Percentiles rank a stretch among this genome's conserved stretches.
Conservation (phyloP, 53 echinoderm and acorn worm species). For the Hippasteria phrygiana region DNA sequence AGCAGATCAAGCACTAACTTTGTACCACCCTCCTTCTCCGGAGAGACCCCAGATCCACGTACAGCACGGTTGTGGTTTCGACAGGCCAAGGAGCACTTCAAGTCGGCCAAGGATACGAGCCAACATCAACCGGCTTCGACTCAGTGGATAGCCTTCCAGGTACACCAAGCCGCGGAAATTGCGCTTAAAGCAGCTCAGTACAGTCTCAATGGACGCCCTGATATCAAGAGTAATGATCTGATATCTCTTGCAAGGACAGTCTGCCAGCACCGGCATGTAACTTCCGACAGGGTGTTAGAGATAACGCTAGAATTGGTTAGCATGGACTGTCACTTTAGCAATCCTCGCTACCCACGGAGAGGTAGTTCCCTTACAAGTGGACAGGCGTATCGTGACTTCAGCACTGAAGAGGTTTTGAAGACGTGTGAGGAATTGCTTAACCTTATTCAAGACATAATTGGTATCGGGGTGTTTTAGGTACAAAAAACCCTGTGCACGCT, state of each 20-base stretch:
- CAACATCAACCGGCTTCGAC: background rate
- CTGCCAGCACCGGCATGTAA: constrained; percentile 4
- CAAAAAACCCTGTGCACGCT: too few relatives aligned
- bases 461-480: background rate
- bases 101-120: constrained; percentile 26
- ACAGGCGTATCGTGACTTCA: constrained; percentile 31
- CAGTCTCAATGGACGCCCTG: constrained; percentile 29
- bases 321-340: constrained; percentile 41
- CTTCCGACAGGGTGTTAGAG: background rate
- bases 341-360: constrained; percentile 34
- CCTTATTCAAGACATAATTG: constrained; percentile 6
- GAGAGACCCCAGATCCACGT: constrained; percentile 41
- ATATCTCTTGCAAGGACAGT: constrained; percentile 20
- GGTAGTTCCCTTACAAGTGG: constrained; percentile 28
- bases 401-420: background rate
- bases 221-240: background rate
- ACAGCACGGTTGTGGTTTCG: constrained; percentile 49
- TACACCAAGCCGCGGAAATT: constrained; percentile 69
- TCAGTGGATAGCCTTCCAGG: constrained; percentile 58
- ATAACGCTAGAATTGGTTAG: background rate
- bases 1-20: constrained; percentile 5
- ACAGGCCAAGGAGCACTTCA: constrained; percentile 63
- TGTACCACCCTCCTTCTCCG: constrained; percentile 39
- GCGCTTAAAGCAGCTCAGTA: constrained; percentile 71
- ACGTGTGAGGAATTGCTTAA: constrained; percentile 10